phyloP scores from a whole-genome alignment of 1,140 invertebrate species.

The Cydia strobilella region DNA sequence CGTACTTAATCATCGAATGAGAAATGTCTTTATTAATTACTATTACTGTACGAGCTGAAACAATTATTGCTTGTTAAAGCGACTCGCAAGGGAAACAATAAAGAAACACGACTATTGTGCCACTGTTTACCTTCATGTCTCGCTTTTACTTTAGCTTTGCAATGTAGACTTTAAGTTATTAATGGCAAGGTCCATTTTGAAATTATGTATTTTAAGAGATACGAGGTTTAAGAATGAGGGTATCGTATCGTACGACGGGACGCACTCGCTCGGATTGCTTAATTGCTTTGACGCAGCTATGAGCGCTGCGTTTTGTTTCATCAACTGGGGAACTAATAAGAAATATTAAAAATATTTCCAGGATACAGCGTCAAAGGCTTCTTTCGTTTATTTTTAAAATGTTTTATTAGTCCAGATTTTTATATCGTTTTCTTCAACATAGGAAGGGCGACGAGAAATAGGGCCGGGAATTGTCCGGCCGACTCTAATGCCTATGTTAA shows the following conservation, averaged over 20 bases:
- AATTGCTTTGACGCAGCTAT: slow-evolving; percentile 43
- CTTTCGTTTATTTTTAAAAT: neutral
- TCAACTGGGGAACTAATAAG: slow-evolving; percentile 27
- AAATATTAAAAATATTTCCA: slow-evolving; percentile 11
- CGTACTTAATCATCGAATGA: slow-evolving; percentile 2
- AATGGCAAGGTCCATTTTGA: neutral
- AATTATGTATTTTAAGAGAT: neutral
- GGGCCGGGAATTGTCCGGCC: too few species aligned
- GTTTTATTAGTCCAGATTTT: neutral
- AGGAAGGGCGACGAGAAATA: neutral
- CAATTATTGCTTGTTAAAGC: slow-evolving; percentile 58
- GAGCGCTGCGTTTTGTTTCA: slow-evolving; percentile 21
- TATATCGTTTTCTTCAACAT: neutral
- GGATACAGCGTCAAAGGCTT: neutral
- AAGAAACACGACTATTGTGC: slow-evolving; percentile 47
- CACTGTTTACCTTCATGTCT: slow-evolving; percentile 7
- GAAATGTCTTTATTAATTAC: slow-evolving; percentile 13
- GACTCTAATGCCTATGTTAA: too few species aligned
- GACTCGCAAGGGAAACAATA: slow-evolving; percentile 55
- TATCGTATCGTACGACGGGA: neutral
- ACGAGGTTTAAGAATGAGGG: neutral
- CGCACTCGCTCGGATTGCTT: slow-evolving; percentile 44
- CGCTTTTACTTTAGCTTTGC: neutral
- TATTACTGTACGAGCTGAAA: slow-evolving; percentile 39
- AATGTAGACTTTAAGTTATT: neutral